Conservation (phyloP, 2,113 vertebrate species). For the Noctilio leporinus region DNA sequence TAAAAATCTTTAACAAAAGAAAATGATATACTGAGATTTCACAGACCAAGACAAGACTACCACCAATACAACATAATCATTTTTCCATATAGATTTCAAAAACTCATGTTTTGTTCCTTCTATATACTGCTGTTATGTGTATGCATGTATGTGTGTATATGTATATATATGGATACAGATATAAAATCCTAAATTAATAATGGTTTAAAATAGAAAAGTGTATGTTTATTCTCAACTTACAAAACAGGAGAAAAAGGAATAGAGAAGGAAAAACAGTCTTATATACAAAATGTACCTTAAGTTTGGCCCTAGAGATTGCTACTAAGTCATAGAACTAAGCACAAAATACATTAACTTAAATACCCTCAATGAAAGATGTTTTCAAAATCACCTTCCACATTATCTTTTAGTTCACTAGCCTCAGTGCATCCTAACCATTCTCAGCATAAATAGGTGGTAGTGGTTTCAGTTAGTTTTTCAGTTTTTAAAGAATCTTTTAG, state of each 20-base stretch:
- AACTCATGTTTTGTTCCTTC: background rate
- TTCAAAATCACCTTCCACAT: background rate
- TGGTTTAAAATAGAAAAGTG: background rate
- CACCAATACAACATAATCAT: background rate
- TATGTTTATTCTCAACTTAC: background rate
- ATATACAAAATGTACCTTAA: background rate
- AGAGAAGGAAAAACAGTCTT: background rate
- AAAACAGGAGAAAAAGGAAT: background rate
- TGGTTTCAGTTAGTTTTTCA: background rate
- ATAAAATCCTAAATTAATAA: background rate
- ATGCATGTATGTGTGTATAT: too few species aligned
- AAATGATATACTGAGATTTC: constrained; percentile 10
- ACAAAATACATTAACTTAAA: constrained; percentile 9
- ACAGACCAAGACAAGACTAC: background rate
- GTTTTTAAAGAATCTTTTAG: background rate
- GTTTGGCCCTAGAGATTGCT: background rate
- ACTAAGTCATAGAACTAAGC: background rate
- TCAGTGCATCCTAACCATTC: background rate
- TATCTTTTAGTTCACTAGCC: background rate
- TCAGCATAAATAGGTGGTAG: background rate
- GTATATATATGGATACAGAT: too few species aligned
- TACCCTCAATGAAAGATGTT: background rate
- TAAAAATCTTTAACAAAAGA: too few species aligned
- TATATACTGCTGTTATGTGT: background rate
- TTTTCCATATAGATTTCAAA: background rate